Conservation (phyloP, 2,797 vertebrate species). For the Phalanger gymnotis region DNA sequence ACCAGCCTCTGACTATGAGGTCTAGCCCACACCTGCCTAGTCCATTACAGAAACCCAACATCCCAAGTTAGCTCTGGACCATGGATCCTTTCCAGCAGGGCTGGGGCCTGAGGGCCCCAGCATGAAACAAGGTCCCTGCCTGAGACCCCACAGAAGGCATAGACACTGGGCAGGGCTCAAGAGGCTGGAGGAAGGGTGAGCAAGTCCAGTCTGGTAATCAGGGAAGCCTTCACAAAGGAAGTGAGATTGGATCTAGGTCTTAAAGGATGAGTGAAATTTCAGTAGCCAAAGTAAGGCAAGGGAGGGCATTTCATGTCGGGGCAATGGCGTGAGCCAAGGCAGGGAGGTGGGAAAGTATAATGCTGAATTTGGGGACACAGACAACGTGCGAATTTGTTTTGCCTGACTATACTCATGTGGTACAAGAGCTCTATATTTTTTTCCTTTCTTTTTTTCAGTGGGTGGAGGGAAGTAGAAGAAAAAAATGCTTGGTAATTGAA, state of each 20-base stretch:
- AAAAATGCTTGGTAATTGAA: neutral
- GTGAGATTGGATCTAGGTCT: neutral
- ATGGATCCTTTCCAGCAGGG: neutral
- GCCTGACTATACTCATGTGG: neutral
- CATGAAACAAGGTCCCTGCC: neutral
- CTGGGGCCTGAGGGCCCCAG: neutral
- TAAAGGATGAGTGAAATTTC: neutral
- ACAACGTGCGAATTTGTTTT: neutral
- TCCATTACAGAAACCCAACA: no score
- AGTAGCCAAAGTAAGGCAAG: neutral
- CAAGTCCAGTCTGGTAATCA: accelerated
- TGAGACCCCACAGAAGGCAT: neutral
- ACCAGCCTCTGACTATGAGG: no score
- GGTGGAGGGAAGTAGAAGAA: neutral
- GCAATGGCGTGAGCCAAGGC: neutral
- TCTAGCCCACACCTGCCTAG: no score
- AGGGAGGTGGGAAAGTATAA: neutral
- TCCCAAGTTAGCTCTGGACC: neutral
- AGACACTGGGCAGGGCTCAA: neutral
- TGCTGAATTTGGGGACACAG: neutral
- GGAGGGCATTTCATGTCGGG: neutral
- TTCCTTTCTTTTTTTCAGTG: neutral
- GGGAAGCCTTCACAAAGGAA: neutral
- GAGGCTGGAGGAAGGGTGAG: accelerated
- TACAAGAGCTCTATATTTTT: neutral